phyloP scores from a whole-genome alignment of 2,797 vertebrate species.

The Girardinus metallicus region DNA sequence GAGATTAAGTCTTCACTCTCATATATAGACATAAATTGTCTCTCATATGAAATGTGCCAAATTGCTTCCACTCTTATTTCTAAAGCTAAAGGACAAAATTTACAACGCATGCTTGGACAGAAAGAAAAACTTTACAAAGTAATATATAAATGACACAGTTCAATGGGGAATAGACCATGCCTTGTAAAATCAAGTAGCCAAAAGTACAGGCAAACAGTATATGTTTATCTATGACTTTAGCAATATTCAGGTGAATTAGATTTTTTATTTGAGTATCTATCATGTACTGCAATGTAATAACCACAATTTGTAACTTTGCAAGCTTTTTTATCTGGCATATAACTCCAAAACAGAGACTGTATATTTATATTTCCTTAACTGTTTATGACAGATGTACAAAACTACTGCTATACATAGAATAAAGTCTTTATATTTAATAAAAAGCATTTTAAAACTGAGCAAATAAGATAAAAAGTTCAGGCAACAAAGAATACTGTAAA shows the following conservation, averaged over 20 bases:
- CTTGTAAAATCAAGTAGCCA: slow-evolving; percentile 57
- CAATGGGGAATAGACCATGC: slow-evolving; percentile 62
- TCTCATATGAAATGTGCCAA: slow-evolving; percentile 65
- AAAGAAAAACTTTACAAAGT: slow-evolving; percentile 63
- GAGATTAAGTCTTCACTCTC: slow-evolving; percentile 37
- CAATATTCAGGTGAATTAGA: slow-evolving; percentile 5
- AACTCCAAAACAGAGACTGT: background rate
- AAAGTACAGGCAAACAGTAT: slow-evolving; percentile 51
- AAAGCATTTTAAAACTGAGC: background rate
- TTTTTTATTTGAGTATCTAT: slow-evolving; percentile 1
- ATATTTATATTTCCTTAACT: background rate
- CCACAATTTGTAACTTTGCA: background rate
- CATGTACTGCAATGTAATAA: background rate
- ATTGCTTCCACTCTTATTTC: slow-evolving; percentile 68
- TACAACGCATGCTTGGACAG: slow-evolving; percentile 40
- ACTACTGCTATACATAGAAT: background rate
- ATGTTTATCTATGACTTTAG: slow-evolving; percentile 16
- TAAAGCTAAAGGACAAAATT: slow-evolving; percentile 75
- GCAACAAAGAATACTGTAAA: background rate
- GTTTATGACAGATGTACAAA: background rate
- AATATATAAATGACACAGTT: slow-evolving; percentile 74
- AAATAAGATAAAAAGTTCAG: background rate
- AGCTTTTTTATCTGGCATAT: background rate
- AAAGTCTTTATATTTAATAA: background rate
- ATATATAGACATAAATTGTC: slow-evolving; percentile 50